phyloP scores from a whole-genome alignment of 2,113 vertebrate genomes.

The Phaethon lepturus region DNA sequence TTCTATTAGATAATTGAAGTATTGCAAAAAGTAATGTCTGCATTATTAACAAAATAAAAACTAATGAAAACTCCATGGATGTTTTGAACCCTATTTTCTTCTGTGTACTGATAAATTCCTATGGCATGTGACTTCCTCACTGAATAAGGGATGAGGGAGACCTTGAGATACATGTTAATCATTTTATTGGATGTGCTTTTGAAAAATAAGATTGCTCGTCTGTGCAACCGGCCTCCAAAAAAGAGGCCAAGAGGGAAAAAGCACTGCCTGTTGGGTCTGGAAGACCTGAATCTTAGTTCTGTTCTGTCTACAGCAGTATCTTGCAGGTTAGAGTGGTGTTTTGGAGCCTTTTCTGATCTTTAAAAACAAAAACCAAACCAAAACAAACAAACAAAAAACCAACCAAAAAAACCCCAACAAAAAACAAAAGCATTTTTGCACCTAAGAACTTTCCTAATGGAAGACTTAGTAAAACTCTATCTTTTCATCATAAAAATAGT shows the following conservation, averaged over 20 bases:
- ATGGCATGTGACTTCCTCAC: not conserved
- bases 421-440: not conserved
- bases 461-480: not conserved
- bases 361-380: too few relatives aligned
- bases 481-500: not conserved
- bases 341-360: not conserved
- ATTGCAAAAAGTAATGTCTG: not conserved
- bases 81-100: not conserved
- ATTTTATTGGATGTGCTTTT: not conserved
- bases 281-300: not conserved
- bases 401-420: not conserved
- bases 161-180: not conserved
- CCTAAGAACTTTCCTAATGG: not conserved
- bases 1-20: not conserved
- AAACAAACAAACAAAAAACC: too few relatives aligned
- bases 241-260: not conserved
- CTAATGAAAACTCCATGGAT: not conserved
- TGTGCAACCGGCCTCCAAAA: not conserved
- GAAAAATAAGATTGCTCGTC: not conserved
- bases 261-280: not conserved
- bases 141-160: not conserved
- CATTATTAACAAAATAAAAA: not conserved
- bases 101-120: not conserved
- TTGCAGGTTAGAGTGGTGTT: not conserved
- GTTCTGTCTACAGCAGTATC: fast-evolving